Percentiles rank a stretch among this genome's conserved stretches.
Evolutionary conservation across 2,797 vertebrate genomes (phyloP).

Genomic region (Mionectes olivaceus): DNA sequence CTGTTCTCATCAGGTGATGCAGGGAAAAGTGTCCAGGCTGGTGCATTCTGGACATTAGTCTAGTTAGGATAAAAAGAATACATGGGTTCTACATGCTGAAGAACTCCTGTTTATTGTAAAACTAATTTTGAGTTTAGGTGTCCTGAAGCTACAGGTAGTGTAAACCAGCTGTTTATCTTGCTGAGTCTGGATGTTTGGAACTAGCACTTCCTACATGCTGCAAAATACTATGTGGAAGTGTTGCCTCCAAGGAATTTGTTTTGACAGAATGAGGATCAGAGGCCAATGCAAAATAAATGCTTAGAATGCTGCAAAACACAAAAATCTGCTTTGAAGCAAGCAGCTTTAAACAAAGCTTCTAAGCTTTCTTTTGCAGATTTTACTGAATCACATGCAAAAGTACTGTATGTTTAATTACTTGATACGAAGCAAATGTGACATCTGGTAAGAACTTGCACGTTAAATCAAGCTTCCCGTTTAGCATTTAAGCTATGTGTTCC

Average conservation of each 20-base stretch:
- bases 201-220: not conserved
- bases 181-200: not conserved
- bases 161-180: not conserved
- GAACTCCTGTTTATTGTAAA: not conserved
- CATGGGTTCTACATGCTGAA: not conserved
- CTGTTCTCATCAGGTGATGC: accelerated
- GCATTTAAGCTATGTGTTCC: slow-evolving; percentile 12
- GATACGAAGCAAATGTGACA: slow-evolving; percentile 58
- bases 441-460: slow-evolving; percentile 56
- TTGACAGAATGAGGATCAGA: not conserved
- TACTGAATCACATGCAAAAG: slow-evolving; percentile 50
- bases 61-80: not conserved
- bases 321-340: slow-evolving; percentile 67
- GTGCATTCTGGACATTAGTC: not conserved
- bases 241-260: not conserved
- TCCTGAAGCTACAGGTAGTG: not conserved
- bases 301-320: slow-evolving; percentile 31
- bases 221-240: not conserved
- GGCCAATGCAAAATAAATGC: slow-evolving; percentile 1
- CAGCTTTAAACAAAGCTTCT: slow-evolving; percentile 68
- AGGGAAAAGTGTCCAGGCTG: not conserved
- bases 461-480: slow-evolving; percentile 54
- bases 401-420: slow-evolving; percentile 64
- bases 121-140: not conserved
- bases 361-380: slow-evolving; percentile 59